A percentile compares a stretch with the other conserved stretches of the same genome.
These are phyloP conservation scores for Sebastes melanostomus DNA, from an alignment of 2,797 vertebrate species.

Conservation along the genomic window DNA sequence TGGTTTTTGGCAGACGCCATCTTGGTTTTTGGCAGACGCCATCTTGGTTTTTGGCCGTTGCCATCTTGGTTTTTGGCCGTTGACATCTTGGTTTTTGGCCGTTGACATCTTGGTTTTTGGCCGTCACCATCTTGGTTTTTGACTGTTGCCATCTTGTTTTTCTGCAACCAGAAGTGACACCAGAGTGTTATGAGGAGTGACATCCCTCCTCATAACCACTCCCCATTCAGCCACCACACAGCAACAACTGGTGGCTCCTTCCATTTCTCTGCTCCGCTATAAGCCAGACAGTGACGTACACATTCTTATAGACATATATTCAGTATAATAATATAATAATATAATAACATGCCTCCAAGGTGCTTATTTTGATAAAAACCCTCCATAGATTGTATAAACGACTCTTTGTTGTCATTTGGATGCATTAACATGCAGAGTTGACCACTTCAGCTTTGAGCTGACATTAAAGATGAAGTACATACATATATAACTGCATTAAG, in stretches of 20 bases:
- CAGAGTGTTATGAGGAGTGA: too few relatives aligned
- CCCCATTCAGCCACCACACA: not conserved
- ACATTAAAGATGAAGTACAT: not conserved
- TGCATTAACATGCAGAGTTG: not conserved
- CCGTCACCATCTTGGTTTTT: too few relatives aligned
- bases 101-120: too few relatives aligned
- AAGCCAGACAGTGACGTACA: not conserved
- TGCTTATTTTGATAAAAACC: not conserved
- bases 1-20: fast-evolving
- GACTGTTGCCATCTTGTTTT: too few relatives aligned
- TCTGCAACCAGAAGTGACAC: too few relatives aligned
- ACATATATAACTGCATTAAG: not conserved
- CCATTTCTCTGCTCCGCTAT: not conserved
- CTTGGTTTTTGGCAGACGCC: fast-evolving
- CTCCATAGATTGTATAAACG: not conserved
- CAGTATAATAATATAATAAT: not conserved
- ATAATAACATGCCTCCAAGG: not conserved
- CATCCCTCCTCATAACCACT: not conserved
- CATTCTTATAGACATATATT: not conserved
- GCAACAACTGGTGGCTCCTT: not conserved
- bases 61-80: too few relatives aligned
- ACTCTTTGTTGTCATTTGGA: not conserved
- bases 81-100: fast-evolving
- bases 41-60: fast-evolving
- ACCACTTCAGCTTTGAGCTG: not conserved